Conservation (phyloP, 2,113 vertebrate genomes). For the Rhinopomastus cyanomelas region DNA sequence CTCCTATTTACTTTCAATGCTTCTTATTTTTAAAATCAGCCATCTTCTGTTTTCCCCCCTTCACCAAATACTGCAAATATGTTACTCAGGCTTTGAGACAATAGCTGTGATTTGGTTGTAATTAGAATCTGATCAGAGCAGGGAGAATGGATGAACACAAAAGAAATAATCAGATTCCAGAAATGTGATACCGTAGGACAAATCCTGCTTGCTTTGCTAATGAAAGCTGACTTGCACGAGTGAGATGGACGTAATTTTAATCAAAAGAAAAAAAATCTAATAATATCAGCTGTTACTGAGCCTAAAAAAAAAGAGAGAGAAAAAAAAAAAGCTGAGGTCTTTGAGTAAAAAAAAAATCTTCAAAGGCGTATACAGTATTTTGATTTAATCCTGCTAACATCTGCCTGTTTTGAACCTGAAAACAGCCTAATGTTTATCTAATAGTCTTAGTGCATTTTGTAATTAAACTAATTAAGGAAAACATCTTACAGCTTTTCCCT, state of each 20-base stretch:
- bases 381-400: slow-evolving; percentile 70
- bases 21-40: slow-evolving; percentile 42
- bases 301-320: slow-evolving; percentile 10
- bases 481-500: slow-evolving; percentile 56
- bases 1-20: slow-evolving; percentile 18
- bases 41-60: background rate
- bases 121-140: slow-evolving; percentile 66
- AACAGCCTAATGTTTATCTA: slow-evolving; percentile 67
- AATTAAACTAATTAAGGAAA: slow-evolving; percentile 75
- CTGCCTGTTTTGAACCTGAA: slow-evolving; percentile 64
- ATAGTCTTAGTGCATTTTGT: slow-evolving; percentile 68
- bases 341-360: slow-evolving; percentile 53
- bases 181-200: slow-evolving; percentile 38
- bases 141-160: slow-evolving; percentile 47
- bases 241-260: slow-evolving; percentile 31
- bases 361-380: slow-evolving; percentile 50
- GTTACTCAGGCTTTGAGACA: slow-evolving; percentile 55
- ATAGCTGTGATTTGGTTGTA: slow-evolving; percentile 51
- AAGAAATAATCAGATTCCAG: slow-evolving; percentile 55
- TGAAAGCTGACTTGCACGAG: slow-evolving; percentile 18
- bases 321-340: slow-evolving; percentile 12
- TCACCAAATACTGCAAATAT: slow-evolving; percentile 33
- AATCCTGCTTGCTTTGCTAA: slow-evolving; percentile 46
- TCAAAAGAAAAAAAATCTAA: background rate
- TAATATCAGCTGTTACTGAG: slow-evolving; percentile 24